Conservation (phyloP, 2,888 invertebrate genomes). For the Sarcophaga variegata region DNA sequence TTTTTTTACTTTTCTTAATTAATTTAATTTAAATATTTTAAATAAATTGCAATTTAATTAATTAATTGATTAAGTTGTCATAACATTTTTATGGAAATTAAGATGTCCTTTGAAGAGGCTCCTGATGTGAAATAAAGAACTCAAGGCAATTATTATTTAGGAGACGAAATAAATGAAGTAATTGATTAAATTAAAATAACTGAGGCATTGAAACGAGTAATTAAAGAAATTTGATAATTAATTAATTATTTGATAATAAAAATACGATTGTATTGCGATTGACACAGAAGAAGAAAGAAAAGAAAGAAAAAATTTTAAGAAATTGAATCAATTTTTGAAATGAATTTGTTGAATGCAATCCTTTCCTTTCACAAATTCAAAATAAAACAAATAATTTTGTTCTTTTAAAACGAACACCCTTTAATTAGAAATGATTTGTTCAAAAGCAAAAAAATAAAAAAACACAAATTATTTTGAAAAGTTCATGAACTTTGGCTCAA, state of each 20-base stretch:
- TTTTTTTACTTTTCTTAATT: neutral
- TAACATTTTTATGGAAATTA: neutral
- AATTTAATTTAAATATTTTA: neutral
- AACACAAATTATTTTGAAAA: neutral
- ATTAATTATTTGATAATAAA: too few species aligned
- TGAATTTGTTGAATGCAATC: slow-evolving; percentile 41
- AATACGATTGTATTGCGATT: too few species aligned
- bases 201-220: too few species aligned
- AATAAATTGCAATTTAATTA: neutral
- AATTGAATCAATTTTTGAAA: slow-evolving; percentile 40
- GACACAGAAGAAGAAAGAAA: too few species aligned
- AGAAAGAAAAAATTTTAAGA: too few species aligned
- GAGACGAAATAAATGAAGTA: too few species aligned
- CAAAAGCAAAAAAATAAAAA: too few species aligned
- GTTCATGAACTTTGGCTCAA: neutral
- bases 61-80: neutral
- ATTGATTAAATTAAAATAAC: too few species aligned
- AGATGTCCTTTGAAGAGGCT: too few species aligned
- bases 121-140: too few species aligned
- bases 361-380: neutral
- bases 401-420: neutral
- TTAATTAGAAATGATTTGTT: neutral
- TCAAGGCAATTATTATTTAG: too few species aligned
- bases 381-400: neutral
- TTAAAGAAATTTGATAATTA: too few species aligned